phyloP scores from a whole-genome alignment of 2,113 vertebrate genomes.

The Potamarius usumacintae region DNA sequence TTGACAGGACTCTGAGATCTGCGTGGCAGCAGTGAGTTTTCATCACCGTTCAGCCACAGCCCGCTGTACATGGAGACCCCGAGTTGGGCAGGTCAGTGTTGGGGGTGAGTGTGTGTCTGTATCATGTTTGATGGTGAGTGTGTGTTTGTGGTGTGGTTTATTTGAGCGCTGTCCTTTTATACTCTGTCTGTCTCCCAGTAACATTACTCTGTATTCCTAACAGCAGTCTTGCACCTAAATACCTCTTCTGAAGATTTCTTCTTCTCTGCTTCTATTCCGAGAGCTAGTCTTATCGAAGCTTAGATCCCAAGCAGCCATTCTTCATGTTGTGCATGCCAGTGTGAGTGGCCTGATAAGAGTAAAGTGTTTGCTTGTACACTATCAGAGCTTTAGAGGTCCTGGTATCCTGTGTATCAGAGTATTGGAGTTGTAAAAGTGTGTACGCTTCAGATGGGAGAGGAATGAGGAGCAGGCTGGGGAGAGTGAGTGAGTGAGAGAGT shows the following conservation, averaged over 20 bases:
- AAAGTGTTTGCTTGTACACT: constrained; percentile 28
- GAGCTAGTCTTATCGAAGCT: constrained; percentile 20
- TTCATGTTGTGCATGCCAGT: constrained; percentile 20
- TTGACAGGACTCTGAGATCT: constrained; percentile 50
- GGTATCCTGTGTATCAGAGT: constrained; percentile 25
- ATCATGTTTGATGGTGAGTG: background rate
- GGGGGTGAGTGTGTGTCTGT: background rate
- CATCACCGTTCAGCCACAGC: constrained; percentile 41
- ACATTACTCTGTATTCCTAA: constrained; percentile 2
- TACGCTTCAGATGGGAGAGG: constrained; percentile 47
- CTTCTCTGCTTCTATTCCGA: background rate
- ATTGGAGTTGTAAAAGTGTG: constrained; percentile 32
- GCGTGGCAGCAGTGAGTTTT: constrained; percentile 51
- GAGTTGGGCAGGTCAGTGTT: constrained; percentile 55
- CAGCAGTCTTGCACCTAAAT: background rate
- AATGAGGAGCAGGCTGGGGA: constrained; percentile 8
- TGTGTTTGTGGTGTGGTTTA: constrained; percentile 12
- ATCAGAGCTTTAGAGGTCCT: constrained; percentile 1
- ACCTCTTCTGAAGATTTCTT: background rate
- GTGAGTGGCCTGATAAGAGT: constrained; percentile 22
- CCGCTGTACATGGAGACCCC: constrained; percentile 58
- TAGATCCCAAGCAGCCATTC: constrained; percentile 21
- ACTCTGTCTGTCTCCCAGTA: background rate
- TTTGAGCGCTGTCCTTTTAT: background rate
- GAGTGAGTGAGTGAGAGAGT: constrained; percentile 6